Base-by-base conservation (phyloP, 92 coral and sea anemone genomes). In the Metridium senile region DNA sequence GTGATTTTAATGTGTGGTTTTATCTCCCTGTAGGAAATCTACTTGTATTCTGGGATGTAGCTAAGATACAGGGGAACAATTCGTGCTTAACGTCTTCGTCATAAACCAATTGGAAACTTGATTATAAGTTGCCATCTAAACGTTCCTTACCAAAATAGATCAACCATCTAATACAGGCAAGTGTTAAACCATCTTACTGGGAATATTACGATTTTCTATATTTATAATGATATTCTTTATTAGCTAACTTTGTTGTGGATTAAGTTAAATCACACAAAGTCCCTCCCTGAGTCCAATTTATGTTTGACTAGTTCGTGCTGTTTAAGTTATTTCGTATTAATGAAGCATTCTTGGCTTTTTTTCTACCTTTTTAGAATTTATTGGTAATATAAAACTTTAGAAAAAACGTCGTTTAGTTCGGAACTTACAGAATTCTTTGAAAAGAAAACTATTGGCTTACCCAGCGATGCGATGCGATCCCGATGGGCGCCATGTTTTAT, bases 81-180 rank as follows among this genome's bases (percentile, higher is more conserved):
- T 33, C 34, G 26, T 30, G 45, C 49, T 28, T 52, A 10, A 26
- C 31, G 20, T 30, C 46, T 2, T 23, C 21, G 65, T 30, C 33
- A 34, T 34, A 30, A 32, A 47, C 59, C 28, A 39, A 13, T 39
- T 39, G 49, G 49, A 4, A 4, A 39, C 8, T 39, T 39, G 49
- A 13, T 39, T 39, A 6, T 4, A 39, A 6, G 49, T 39, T 13
- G 13, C 6, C 49, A 39, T 39, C 34, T 49, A 20, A 53, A 9
- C n/a, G 29, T 31, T 53, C 47, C 22, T 30, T n/a, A 70, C 25
- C 76, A 72, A 17, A 23, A 73, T 73, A 33, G 78, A 57, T 73
- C 78, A 33, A 17, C 68, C 26, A 58, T 57, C 78, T 29, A 61
- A 27, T 33, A 54, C 78, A 33, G 78, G 78, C 65, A 73, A 73